Base-by-base conservation (phyloP, 1,140 invertebrate genomes). In the Drosophila kurseongensis region DNA sequence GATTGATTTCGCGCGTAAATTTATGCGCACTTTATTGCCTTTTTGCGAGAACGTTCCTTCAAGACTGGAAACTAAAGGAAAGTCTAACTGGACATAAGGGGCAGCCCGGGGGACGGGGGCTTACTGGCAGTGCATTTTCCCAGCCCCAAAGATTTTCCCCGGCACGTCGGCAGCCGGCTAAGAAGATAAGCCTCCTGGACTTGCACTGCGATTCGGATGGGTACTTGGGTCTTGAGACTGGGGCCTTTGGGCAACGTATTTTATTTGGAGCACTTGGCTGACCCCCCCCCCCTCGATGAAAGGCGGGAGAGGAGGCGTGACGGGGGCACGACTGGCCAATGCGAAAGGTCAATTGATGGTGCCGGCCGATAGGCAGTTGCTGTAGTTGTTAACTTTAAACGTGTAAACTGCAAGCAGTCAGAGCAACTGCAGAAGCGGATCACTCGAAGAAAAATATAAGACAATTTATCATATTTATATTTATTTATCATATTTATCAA, bases 301-400 rank as follows among this genome's bases (percentile, higher is more conserved):
- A 81, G 68, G 74, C 60, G n/a, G 48, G 14, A n/a, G 12, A 5
- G 41, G 61, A 44, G 85, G 63, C 83, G 50, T 14, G 14, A 13
- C 10, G 45, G 61, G 52, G 85, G 63, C 83, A 86, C 83, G 83
- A 88, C 76, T 89, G 57, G 42, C 35, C 55, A 57, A 72, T 88
- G 84, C 84, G 80, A 88, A 88, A 88, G 83, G 83, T 88, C 83
- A 88, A 88, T 88, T 88, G 84, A 88, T 88, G 83, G 67, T 88
- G 84, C 83, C 66, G 71, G 71, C 61, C 73, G 83, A 86, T 86
- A 88, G 85, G 83, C 83, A 82, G 83, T 79, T 42, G 61, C 69
- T 72, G 68, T 62, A 73, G 69, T 73, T 85, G 80, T 83, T 83
- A 78, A 77, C 82, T 80, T 65, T 81, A 86, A 85, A 86, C 82